These are phyloP conservation scores for Stigmatopora nigra DNA, from an alignment of 2,113 vertebrate species.

Conservation along the genomic window DNA sequence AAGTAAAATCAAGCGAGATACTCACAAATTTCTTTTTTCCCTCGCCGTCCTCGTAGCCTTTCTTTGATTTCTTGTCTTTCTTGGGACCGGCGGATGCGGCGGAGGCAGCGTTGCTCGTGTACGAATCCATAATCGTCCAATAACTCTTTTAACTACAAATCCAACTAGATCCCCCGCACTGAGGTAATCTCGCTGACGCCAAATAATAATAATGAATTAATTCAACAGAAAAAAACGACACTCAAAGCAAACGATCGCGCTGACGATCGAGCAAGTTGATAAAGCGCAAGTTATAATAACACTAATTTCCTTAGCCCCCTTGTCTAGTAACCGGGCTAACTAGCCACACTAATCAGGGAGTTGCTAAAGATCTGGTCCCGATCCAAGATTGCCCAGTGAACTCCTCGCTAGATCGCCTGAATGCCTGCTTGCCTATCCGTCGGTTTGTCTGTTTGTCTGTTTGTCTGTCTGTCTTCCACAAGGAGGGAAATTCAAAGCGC, in stretches of 20 bases:
- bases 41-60: slow-evolving; percentile 68
- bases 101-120: slow-evolving; percentile 61
- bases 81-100: slow-evolving; percentile 49
- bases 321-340: slow-evolving; percentile 28
- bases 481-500: slow-evolving; percentile 76
- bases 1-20: slow-evolving; percentile 23
- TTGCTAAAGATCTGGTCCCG: slow-evolving; percentile 48
- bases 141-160: slow-evolving; percentile 28
- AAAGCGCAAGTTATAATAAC: background rate
- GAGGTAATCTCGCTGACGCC: slow-evolving; percentile 3
- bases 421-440: too few relatives aligned
- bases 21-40: slow-evolving; percentile 77
- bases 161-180: slow-evolving; percentile 27
- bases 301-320: slow-evolving; percentile 17
- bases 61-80: slow-evolving; percentile 75
- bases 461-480: slow-evolving; percentile 32
- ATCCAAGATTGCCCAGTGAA: slow-evolving; percentile 34
- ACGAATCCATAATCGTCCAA: slow-evolving; percentile 62
- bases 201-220: background rate
- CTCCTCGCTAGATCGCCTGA: slow-evolving; percentile 23
- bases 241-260: background rate
- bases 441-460: background rate
- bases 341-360: slow-evolving; percentile 52
- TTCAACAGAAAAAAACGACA: background rate
- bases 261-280: background rate